Base-by-base conservation (phyloP, 2,888 invertebrate species). In the Pomacea canaliculata region DNA sequence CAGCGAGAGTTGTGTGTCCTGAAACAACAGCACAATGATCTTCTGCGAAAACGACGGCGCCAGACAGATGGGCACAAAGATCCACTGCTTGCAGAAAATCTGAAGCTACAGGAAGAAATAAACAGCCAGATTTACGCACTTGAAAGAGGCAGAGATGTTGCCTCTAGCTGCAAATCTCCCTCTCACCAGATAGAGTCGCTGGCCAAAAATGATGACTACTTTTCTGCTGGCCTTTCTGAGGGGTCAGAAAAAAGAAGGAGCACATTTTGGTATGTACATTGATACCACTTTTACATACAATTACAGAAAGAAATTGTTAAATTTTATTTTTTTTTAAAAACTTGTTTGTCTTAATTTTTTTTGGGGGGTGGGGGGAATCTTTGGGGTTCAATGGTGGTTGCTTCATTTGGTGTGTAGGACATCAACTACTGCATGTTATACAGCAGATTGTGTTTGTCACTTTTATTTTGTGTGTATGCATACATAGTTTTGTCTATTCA, bases 1-100 rank as follows among this genome's bases (percentile, higher is more conserved):
- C 84, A 85, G 73, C 80, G 76, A 16, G 89, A 90, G 78, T 77
- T 89, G 37, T 82, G 79, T 13, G 84, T 82, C 56, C 80, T 89
- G 56, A 80, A 83, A 62, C 84, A 84, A 69, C 87, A 88, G 76
- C 88, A 90, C 73, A 87, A 86, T 78, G 89, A 89, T 77, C 76
- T 89, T 76, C 84, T 87, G 80, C 84, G 87, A 62, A 86, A 85
- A 71, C 83, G 83, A 66, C 84, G 84, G 62, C 79, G 82, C 2
- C 83, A 85, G 71, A 87, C 84, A 76, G 88, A 87, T 81, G 87
- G 87, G 9, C 88, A 87, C 79, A 88, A 85, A 73, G 89, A 89
- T 79, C 89, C 88, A 3, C 81, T 89, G 23, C 78, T 90, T 10
- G 66, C 83, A 37, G 87, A 89, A 72, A 89, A 88, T 74, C 85